Percentiles rank a stretch among this genome's conserved stretches.
phyloP scores from a whole-genome alignment of 2,888 invertebrate species.

The Ophion ellenae region DNA sequence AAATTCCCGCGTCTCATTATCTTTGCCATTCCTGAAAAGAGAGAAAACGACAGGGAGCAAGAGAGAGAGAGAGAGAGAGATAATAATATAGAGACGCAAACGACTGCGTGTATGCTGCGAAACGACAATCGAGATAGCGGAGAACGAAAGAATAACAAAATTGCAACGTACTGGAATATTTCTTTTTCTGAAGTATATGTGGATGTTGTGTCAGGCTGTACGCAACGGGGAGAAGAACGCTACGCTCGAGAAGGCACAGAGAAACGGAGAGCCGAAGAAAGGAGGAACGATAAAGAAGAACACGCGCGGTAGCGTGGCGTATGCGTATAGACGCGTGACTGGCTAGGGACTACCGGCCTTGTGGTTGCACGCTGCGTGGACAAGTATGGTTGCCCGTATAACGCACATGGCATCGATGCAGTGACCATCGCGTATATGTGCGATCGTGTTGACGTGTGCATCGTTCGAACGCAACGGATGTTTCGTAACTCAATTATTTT shows the following conservation, averaged over 20 bases:
- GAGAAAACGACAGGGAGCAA: constrained; percentile 71
- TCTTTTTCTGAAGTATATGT: too few species aligned
- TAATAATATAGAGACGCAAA: neutral
- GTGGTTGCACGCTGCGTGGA: constrained; percentile 68
- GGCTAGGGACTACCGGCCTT: constrained; percentile 64
- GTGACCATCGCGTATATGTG: too few species aligned
- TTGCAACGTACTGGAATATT: neutral
- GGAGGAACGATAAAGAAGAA: neutral
- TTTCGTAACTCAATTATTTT: too few species aligned
- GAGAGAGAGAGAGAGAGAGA: neutral
- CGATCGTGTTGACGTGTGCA: too few species aligned
- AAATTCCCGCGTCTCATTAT: constrained; percentile 81
- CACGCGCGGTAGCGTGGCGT: constrained; percentile 45
- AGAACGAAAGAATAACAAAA: constrained; percentile 68
- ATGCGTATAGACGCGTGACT: constrained; percentile 63
- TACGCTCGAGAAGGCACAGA: neutral
- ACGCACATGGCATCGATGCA: too few species aligned
- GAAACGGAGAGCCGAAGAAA: constrained; percentile 1
- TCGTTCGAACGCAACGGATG: too few species aligned
- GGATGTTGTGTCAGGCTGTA: neutral
- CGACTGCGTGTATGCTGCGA: constrained; percentile 12
- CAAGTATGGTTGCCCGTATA: constrained; percentile 57
- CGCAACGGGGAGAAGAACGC: neutral
- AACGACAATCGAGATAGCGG: constrained; percentile 54
- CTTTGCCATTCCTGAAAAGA: constrained; percentile 78